Percentiles rank a stretch among this genome's conserved stretches.
Evolutionary conservation across 2,113 vertebrate species (phyloP).

Genomic region (Corythornis madagascariensis): DNA sequence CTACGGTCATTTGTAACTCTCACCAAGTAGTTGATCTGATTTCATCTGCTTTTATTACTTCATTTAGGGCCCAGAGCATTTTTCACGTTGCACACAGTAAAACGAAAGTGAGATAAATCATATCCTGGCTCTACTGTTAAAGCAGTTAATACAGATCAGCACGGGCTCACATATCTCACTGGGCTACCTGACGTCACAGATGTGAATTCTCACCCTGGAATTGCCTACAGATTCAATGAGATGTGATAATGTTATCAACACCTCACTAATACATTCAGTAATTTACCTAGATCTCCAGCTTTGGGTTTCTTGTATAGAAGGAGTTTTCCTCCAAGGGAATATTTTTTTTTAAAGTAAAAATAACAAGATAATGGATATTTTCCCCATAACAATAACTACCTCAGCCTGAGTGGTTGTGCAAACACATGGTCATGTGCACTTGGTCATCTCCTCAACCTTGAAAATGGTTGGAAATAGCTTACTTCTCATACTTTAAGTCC

Average conservation of each 20-base stretch:
- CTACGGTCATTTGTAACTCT: slow-evolving; percentile 37
- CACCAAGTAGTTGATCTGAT: not conserved
- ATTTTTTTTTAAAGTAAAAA: not conserved
- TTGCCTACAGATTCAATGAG: not conserved
- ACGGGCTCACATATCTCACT: rapidly evolving
- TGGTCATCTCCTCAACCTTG: not conserved
- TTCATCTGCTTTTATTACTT: slow-evolving; percentile 2
- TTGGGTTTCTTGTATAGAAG: not conserved
- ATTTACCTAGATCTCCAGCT: not conserved
- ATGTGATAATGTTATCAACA: not conserved
- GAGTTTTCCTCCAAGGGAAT: not conserved
- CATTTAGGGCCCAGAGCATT: not conserved
- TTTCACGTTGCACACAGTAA: not conserved
- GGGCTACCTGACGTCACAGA: not conserved
- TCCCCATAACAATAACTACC: not conserved
- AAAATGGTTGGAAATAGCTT: not conserved
- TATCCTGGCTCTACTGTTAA: not conserved
- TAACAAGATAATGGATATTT: not conserved
- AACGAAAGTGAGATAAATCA: not conserved
- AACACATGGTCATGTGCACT: not conserved
- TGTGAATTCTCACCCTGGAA: not conserved
- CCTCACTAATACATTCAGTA: not conserved
- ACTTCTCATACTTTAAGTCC: not conserved
- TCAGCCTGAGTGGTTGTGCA: rapidly evolving
- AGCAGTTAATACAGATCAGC: not conserved